A percentile compares a stretch with the other conserved stretches of the same genome.
Conservation (phyloP, 2,888 invertebrate genomes). For the Octonoba sinensis region DNA sequence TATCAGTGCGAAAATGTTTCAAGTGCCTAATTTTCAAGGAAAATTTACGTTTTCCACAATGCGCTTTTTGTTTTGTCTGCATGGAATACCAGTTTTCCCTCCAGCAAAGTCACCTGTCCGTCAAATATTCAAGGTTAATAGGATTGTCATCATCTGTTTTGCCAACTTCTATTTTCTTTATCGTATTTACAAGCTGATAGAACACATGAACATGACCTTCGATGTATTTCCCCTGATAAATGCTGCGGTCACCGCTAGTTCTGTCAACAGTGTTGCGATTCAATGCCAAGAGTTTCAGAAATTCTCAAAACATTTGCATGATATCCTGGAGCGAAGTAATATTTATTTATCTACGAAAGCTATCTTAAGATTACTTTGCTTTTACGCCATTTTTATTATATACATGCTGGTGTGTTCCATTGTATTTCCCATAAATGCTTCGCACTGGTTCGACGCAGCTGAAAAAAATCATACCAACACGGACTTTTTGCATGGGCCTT, state of each 20-base stretch:
- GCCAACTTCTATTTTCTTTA: slow-evolving; percentile 37
- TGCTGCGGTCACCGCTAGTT: slow-evolving; percentile 35
- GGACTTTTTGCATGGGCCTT: slow-evolving; percentile 23
- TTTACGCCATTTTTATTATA: slow-evolving; percentile 7
- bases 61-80: slow-evolving; percentile 18
- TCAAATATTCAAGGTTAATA: too few species aligned
- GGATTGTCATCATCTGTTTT: slow-evolving; percentile 1
- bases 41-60: slow-evolving; percentile 9
- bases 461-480: background rate
- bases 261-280: slow-evolving; percentile 33
- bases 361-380: background rate
- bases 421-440: slow-evolving; percentile 33
- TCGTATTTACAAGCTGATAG: slow-evolving; percentile 26
- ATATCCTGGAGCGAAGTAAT: background rate
- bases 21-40: background rate
- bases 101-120: background rate
- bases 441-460: slow-evolving; percentile 40
- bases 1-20: too few species aligned
- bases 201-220: slow-evolving; percentile 24
- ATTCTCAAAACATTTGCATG: slow-evolving; percentile 15
- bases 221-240: slow-evolving; percentile 49
- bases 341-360: background rate
- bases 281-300: slow-evolving; percentile 21
- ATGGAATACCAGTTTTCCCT: slow-evolving; percentile 28
- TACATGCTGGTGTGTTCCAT: slow-evolving; percentile 25